Evolutionary conservation across 2,888 invertebrate species (phyloP).

Genomic region (Meliscaeva auricollis): DNA sequence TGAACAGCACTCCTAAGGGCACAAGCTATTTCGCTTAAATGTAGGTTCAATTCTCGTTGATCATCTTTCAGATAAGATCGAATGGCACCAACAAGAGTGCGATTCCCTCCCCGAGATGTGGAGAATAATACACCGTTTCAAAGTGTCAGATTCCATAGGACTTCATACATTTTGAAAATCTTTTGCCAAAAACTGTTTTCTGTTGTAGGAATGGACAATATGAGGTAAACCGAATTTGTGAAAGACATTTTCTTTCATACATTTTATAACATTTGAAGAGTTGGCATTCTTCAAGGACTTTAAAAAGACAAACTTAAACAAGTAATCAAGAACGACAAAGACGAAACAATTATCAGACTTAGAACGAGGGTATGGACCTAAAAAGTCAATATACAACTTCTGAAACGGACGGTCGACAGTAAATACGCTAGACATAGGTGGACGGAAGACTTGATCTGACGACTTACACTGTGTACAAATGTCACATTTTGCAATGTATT

Average conservation of each 20-base stretch:
- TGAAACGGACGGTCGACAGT: too few species aligned
- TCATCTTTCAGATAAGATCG: constrained; percentile 58
- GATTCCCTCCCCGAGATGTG: constrained; percentile 79
- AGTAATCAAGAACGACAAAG: constrained; percentile 9
- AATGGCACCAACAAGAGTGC: constrained; percentile 78
- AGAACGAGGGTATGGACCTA: constrained; percentile 1
- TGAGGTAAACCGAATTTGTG: constrained; percentile 27
- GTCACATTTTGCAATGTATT: neutral
- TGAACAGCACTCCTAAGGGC: constrained; percentile 50
- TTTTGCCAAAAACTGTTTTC: constrained; percentile 75
- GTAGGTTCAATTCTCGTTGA: constrained; percentile 67
- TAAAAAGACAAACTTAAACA: constrained; percentile 3
- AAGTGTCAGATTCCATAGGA: neutral
- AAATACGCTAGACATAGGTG: neutral
- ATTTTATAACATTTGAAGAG: neutral
- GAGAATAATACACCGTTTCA: constrained; percentile 61
- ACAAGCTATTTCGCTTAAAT: constrained; percentile 56
- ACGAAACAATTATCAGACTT: neutral
- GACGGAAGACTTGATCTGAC: too few species aligned
- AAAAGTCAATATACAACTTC: too few species aligned
- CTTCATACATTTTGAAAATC: constrained; percentile 58
- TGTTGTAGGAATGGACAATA: constrained; percentile 77
- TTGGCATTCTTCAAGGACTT: constrained; percentile 12
- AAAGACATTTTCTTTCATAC: neutral
- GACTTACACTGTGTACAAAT: constrained; percentile 19